Evolutionary conservation across 2,888 invertebrate species (phyloP).

Genomic region (Conomelus anceps): DNA sequence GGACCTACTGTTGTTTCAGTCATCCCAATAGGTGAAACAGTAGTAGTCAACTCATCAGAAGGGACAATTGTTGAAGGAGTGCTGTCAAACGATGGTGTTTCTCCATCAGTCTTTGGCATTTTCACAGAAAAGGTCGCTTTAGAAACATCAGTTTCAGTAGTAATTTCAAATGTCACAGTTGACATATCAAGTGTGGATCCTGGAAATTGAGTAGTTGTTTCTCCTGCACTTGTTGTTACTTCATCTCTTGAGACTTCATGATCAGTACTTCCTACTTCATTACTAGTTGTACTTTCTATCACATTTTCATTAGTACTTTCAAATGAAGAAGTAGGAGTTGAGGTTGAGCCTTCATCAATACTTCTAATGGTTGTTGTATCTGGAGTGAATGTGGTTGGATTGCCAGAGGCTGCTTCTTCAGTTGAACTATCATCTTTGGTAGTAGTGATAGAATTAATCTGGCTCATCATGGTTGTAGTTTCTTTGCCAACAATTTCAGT

Average conservation of each 20-base stretch:
- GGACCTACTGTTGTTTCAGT: slow-evolving; percentile 27
- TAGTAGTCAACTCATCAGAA: slow-evolving; percentile 27
- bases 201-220: neutral
- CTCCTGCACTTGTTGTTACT: neutral
- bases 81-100: slow-evolving; percentile 33
- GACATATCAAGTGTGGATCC: slow-evolving; percentile 27
- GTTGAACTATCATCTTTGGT: neutral
- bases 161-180: slow-evolving; percentile 22
- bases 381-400: slow-evolving; percentile 32
- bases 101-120: slow-evolving; percentile 34
- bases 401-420: slow-evolving; percentile 22
- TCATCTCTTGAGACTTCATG: neutral
- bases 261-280: neutral
- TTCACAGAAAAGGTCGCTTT: slow-evolving; percentile 36
- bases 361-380: slow-evolving; percentile 34
- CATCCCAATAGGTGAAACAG: slow-evolving; percentile 26
- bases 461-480: neutral
- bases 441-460: neutral
- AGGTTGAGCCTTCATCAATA: slow-evolving; percentile 6
- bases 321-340: neutral
- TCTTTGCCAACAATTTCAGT: neutral
- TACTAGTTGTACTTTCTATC: neutral
- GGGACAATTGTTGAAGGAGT: slow-evolving; percentile 22
- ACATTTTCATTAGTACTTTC: neutral
- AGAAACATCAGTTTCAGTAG: slow-evolving; percentile 24